Conservation (phyloP, 2,113 vertebrate species). For the Poeciliopsis prolifica region DNA sequence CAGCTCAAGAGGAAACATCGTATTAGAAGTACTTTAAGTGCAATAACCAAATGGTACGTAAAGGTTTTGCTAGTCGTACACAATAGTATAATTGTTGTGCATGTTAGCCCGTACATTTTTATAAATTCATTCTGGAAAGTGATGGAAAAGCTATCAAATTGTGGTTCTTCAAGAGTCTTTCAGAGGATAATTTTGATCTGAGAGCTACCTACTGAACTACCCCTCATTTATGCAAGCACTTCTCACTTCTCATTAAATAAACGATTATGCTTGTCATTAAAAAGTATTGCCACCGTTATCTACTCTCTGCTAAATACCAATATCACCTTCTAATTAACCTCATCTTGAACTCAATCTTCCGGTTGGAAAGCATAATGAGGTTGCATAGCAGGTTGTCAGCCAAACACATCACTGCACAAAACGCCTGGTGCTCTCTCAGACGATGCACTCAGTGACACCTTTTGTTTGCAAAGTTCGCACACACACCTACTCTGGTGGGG, state of each 20-base stretch:
- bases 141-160: not conserved
- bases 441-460: slow-evolving; percentile 24
- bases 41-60: not conserved
- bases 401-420: slow-evolving; percentile 5
- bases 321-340: slow-evolving; percentile 68
- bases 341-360: slow-evolving; percentile 35
- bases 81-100: not conserved
- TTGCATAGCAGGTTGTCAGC: slow-evolving; percentile 2
- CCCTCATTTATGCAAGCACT: slow-evolving; percentile 5
- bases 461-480: slow-evolving; percentile 57
- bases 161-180: not conserved
- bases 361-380: slow-evolving; percentile 36
- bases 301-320: slow-evolving; percentile 64
- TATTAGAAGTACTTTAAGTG: not conserved
- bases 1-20: not conserved
- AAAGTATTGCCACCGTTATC: slow-evolving; percentile 17
- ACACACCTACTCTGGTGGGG: slow-evolving; percentile 95
- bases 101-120: not conserved
- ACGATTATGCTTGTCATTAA: slow-evolving; percentile 6
- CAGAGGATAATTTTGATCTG: not conserved
- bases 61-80: not conserved
- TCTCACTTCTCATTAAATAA: slow-evolving; percentile 14
- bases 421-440: slow-evolving; percentile 13
- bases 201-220: not conserved
- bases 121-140: not conserved